Percentiles rank a stretch among this genome's conserved stretches.
Conservation (phyloP, 2,113 vertebrate species). For the Sander vitreus region DNA sequence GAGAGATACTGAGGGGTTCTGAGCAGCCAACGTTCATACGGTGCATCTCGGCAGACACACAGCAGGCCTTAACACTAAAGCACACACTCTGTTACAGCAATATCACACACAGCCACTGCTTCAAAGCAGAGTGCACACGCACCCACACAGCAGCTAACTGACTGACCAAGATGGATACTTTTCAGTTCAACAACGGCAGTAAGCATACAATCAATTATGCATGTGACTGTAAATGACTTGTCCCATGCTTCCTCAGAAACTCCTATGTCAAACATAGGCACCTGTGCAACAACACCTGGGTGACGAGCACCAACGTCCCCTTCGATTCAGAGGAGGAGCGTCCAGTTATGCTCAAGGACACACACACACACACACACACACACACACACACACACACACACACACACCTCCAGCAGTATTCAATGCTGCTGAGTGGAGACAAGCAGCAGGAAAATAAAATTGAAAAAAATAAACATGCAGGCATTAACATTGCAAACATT, state of each 20-base stretch:
- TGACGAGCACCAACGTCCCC: conserved; percentile 93
- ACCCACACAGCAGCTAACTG: conserved; percentile 3
- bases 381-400: neutral
- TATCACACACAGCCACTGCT: conserved; percentile 64
- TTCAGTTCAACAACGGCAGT: rapidly evolving
- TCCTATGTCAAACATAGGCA: conserved; percentile 96
- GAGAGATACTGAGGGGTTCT: conserved; percentile 35
- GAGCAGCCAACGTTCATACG: conserved; percentile 51
- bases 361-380: too few relatives aligned
- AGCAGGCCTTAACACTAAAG: conserved; percentile 48
- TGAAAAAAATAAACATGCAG: conserved; percentile 38
- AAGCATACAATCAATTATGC: neutral
- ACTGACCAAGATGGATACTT: neutral
- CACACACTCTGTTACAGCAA: conserved; percentile 56
- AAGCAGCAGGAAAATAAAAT: conserved; percentile 47
- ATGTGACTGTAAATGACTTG: neutral
- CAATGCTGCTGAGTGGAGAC: conserved; percentile 52
- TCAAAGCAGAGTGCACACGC: conserved; percentile 54
- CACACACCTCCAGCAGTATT: conserved; percentile 35
- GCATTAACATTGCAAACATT: conserved; percentile 41
- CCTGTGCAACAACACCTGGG: conserved; percentile 98
- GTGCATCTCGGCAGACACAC: conserved; percentile 44
- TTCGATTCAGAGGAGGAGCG: conserved; percentile 95
- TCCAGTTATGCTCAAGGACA: conserved; percentile 94
- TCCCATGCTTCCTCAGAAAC: conserved; percentile 84